Base-by-base conservation (phyloP, 1,140 invertebrate genomes). In the Zaprionus lachaisei region DNA sequence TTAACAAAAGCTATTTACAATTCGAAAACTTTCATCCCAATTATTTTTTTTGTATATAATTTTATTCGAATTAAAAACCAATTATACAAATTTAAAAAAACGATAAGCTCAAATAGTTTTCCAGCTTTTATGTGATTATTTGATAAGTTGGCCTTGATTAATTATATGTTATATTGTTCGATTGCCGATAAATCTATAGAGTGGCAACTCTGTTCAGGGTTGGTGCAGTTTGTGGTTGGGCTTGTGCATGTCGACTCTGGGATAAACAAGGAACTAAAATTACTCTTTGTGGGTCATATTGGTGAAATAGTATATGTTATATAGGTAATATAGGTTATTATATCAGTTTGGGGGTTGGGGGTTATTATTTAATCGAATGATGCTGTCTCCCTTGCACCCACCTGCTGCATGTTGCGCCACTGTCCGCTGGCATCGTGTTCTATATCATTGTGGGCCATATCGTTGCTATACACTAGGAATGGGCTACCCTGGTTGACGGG, bases 371-470 rank as follows among this genome's bases (percentile, higher is more conserved):
- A 56, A 26, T 56, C 3, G 20, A 28, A 28, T 5, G 3, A 56
- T 14, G 7, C 34, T 34, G 9, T 34, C 15, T 6, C 57, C 57
- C 44, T 66, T 31, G 2, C 4, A 80, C 85, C 79, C 72, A 93
- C 93, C 85, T 93, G 93, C 70, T 93, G 92, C 72, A 90, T 85
- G 69, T 93, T 92, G 51, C 92, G 83, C 92, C 92, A 93, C 72
- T 92, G 92, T 11, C 81, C 85, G 37, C 69, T 87, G 38, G 81
- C 70, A 70, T 87, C 81, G 71, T 79, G 78, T 20, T 91, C 83
- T 38, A 92, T 78, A 54, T 89, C 78, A 66, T 93, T 93, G 72
- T 92, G 82, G 14, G 76, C 89, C 77, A 92, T 79, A 31, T 92
- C 92, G 60, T 83, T 78, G 65, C 72, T 79, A 5, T 78, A 91